Conservation (phyloP, 2,797 vertebrate genomes). For the Morelia viridis region DNA sequence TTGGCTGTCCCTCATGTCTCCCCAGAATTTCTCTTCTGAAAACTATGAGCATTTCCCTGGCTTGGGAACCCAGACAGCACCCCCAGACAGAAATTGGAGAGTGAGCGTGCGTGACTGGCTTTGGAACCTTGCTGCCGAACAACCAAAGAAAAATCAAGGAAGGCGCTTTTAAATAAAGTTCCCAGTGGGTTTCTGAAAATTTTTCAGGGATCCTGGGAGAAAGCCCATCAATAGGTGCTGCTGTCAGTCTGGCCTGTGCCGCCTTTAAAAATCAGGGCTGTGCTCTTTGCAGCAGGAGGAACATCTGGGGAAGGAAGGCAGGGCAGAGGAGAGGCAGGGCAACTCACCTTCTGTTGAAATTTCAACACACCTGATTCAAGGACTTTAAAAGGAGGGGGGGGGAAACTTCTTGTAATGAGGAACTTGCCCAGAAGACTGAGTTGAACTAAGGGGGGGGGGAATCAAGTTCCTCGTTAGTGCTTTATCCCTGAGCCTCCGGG, state of each 20-base stretch:
- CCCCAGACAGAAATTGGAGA: neutral
- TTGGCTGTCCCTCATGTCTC: neutral
- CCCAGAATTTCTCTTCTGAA: neutral
- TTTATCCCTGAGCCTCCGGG: too few relatives aligned
- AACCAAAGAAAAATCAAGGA: slow-evolving; percentile 16
- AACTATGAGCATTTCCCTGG: neutral
- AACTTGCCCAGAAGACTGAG: neutral
- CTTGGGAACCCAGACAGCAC: neutral
- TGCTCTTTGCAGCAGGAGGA: slow-evolving; percentile 53
- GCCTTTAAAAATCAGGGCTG: slow-evolving; percentile 65
- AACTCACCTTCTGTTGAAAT: neutral
- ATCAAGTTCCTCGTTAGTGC: too few relatives aligned
- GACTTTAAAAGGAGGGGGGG: neutral
- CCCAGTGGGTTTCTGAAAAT: slow-evolving; percentile 71
- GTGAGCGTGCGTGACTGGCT: neutral
- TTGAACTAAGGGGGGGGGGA: neutral
- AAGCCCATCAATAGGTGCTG: slow-evolving; percentile 78
- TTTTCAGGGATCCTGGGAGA: slow-evolving; percentile 67
- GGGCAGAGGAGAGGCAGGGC: neutral
- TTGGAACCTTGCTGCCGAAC: slow-evolving; percentile 14
- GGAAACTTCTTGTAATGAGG: neutral
- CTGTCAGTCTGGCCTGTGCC: slow-evolving; percentile 69
- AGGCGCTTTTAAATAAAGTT: slow-evolving; percentile 18
- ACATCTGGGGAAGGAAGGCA: neutral
- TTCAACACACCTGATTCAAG: too few relatives aligned